Conservation (phyloP, 2,888 invertebrate genomes). For the Rotaria socialis region DNA sequence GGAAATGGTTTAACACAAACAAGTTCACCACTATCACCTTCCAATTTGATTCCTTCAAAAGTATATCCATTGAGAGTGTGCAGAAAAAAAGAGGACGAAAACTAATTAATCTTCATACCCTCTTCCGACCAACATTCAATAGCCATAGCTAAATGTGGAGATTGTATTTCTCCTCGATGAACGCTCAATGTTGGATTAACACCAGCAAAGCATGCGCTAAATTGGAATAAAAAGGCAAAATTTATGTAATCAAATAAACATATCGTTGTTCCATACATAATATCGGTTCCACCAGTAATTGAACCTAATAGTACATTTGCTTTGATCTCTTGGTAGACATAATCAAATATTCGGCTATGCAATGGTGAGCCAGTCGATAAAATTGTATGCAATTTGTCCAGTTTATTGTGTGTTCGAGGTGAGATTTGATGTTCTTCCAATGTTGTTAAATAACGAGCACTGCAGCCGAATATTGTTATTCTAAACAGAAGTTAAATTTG, state of each 20-base stretch:
- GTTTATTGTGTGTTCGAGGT: slow-evolving; percentile 60
- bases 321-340: slow-evolving; percentile 63
- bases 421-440: slow-evolving; percentile 60
- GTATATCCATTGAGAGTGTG: too few relatives aligned
- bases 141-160: slow-evolving; percentile 62
- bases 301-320: slow-evolving; percentile 61
- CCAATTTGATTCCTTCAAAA: slow-evolving; percentile 55
- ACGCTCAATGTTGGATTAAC: slow-evolving; percentile 57
- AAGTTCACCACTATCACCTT: slow-evolving; percentile 62
- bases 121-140: slow-evolving; percentile 61
- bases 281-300: slow-evolving; percentile 58
- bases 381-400: slow-evolving; percentile 61
- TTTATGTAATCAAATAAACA: not conserved
- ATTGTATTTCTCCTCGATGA: slow-evolving; percentile 64
- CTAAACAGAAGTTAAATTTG: slow-evolving; percentile 50
- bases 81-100: not conserved
- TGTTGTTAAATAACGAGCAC: slow-evolving; percentile 63
- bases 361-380: slow-evolving; percentile 64
- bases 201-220: not conserved
- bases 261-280: not conserved
- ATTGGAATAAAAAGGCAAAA: not conserved
- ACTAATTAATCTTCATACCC: slow-evolving; percentile 48
- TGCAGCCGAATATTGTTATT: slow-evolving; percentile 63
- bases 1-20: slow-evolving; percentile 64
- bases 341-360: slow-evolving; percentile 62